These are phyloP conservation scores for Phylloscopus trochilus DNA, from an alignment of 2,113 vertebrate genomes.

Conservation along the genomic window DNA sequence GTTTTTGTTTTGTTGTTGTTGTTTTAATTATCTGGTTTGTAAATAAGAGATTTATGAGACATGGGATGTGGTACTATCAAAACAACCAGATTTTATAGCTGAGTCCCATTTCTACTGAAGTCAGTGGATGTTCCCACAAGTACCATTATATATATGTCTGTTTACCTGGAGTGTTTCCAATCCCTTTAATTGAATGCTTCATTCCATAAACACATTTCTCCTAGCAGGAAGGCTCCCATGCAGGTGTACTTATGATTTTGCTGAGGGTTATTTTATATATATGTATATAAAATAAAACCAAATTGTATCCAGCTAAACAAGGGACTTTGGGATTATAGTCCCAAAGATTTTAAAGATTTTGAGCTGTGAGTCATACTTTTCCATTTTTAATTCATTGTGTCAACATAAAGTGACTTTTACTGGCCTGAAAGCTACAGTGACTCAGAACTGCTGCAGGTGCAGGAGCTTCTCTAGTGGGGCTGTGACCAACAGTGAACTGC, in stretches of 20 bases:
- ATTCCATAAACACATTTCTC: constrained; percentile 1
- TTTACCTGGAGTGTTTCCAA: background rate
- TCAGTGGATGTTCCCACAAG: background rate
- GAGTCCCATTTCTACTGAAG: background rate
- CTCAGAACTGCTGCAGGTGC: background rate
- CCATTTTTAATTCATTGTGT: background rate
- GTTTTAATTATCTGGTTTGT: background rate
- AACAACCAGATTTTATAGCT: constrained; percentile 15
- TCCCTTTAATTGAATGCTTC: background rate
- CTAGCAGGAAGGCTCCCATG: background rate
- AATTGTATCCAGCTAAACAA: background rate
- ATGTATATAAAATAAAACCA: background rate
- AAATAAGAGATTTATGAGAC: constrained; percentile 20
- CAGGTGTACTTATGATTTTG: background rate
- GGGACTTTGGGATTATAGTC: background rate
- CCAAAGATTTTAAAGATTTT: background rate
- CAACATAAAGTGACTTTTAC: background rate
- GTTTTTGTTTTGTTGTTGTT: background rate
- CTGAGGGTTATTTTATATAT: background rate
- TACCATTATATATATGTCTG: background rate
- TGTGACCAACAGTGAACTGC: background rate
- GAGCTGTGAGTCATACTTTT: background rate
- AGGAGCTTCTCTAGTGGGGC: background rate
- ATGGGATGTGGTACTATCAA: background rate
- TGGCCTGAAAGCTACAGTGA: background rate